A percentile compares a stretch with the other conserved stretches of the same genome.
Conservation (phyloP, 1,140 invertebrate species). For the Trachelipus rathkii region DNA sequence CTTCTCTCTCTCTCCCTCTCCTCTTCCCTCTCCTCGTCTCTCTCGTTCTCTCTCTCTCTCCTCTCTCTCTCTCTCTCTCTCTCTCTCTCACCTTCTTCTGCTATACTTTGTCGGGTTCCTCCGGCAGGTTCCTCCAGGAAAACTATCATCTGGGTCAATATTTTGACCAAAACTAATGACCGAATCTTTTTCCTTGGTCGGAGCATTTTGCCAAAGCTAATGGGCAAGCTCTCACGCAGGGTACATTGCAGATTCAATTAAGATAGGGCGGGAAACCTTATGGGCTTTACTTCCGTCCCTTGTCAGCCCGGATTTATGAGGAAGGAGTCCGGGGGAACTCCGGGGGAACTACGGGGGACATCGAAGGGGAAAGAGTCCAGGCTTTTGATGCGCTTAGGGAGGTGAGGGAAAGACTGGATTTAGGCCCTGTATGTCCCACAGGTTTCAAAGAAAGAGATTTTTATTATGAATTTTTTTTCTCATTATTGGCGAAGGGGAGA, state of each 20-base stretch:
- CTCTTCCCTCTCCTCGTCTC: too few species aligned
- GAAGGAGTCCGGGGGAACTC: not conserved
- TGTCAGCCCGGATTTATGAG: constrained; percentile 3
- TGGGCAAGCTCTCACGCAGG: constrained; percentile 9
- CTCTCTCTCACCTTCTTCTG: too few species aligned
- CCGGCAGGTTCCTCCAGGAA: not conserved
- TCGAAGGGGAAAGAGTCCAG: not conserved
- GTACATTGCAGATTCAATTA: constrained; percentile 6
- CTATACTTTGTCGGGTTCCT: not conserved
- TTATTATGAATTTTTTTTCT: too few species aligned
- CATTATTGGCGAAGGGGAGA: too few species aligned
- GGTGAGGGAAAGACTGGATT: too few species aligned
- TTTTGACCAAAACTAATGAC: constrained; percentile 5
- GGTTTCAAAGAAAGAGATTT: too few species aligned
- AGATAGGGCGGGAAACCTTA: not conserved
- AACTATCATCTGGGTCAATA: constrained; percentile 3
- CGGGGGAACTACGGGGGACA: not conserved
- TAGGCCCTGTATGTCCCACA: too few species aligned
- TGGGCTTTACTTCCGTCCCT: not conserved
- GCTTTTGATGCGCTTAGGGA: not conserved
- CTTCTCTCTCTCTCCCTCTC: too few species aligned
- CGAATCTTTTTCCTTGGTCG: constrained; percentile 4
- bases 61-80: too few species aligned
- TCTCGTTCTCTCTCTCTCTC: too few species aligned
- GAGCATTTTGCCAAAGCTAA: constrained; percentile 8